These are phyloP conservation scores for Halocynthia roretzi DNA, from an alignment of 23 tunicate genomes.

Conservation along the genomic window DNA sequence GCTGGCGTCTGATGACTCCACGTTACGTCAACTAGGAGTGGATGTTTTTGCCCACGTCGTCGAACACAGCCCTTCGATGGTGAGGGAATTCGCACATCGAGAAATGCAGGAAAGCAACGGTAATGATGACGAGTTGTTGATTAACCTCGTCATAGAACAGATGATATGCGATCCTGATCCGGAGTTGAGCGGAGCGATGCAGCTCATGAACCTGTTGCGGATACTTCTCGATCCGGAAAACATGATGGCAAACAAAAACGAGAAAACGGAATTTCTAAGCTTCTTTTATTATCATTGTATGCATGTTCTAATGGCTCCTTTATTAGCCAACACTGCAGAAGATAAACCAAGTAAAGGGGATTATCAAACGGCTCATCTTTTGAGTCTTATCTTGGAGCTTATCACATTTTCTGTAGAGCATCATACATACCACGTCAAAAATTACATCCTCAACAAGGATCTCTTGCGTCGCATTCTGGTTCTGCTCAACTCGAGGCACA, in stretches of 20 bases:
- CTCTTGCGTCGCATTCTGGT: conserved; percentile 69
- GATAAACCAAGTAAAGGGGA: conserved; percentile 71
- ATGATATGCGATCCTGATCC: conserved; percentile 97
- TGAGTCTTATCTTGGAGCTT: conserved; percentile 81
- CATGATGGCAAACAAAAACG: conserved; percentile 93
- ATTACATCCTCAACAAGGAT: conserved; percentile 85
- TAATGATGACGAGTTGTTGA: conserved; percentile 62
- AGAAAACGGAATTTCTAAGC: conserved; percentile 84
- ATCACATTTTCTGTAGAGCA: conserved; percentile 92
- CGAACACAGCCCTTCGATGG: conserved; percentile 95
- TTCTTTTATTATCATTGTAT: conserved; percentile 88
- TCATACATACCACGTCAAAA: conserved; percentile 88
- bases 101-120: conserved; percentile 45
- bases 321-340: conserved; percentile 92
- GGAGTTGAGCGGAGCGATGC: conserved; percentile 83
- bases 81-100: conserved; percentile 70
- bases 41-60: conserved; percentile 86
- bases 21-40: conserved; percentile 55
- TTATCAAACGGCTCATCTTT: conserved; percentile 77
- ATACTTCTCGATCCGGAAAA: conserved; percentile 88
- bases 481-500: conserved; percentile 72
- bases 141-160: conserved; percentile 85
- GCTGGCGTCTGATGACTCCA: conserved; percentile 52
- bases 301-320: conserved; percentile 96
- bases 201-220: conserved; percentile 58